A percentile compares a stretch with the other conserved stretches of the same genome.
Evolutionary conservation across 2,888 invertebrate species (phyloP).

Genomic region (Coelopa pilipes): DNA sequence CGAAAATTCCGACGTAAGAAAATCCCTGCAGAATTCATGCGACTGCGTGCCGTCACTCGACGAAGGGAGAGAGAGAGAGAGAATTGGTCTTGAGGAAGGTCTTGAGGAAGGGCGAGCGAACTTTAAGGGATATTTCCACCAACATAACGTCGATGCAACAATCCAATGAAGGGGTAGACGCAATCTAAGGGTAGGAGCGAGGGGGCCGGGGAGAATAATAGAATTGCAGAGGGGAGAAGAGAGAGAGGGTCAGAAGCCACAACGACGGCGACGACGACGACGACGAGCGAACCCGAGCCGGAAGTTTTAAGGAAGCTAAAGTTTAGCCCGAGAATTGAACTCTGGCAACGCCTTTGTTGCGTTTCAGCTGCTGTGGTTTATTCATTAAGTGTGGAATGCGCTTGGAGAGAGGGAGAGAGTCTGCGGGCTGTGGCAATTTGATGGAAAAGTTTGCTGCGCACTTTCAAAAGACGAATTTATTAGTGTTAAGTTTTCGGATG

Average conservation of each 20-base stretch:
- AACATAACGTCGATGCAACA: neutral
- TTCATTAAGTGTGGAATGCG: constrained; percentile 23
- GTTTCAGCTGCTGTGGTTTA: constrained; percentile 21
- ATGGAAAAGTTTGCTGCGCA: constrained; percentile 20
- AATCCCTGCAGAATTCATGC: neutral
- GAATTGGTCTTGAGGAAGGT: no score
- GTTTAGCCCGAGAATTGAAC: constrained; percentile 30
- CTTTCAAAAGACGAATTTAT: constrained; percentile 31
- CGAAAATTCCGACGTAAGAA: neutral
- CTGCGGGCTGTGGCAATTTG: constrained; percentile 1
- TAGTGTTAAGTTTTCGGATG: constrained; percentile 22
- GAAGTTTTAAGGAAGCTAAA: constrained; percentile 30
- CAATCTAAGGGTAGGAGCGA: neutral
- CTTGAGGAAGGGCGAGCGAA: neutral
- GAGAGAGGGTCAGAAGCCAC: neutral
- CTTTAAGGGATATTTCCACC: neutral
- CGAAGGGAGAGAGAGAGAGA: no score
- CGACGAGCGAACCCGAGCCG: constrained; percentile 10
- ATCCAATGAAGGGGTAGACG: neutral
- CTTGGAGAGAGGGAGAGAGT: neutral
- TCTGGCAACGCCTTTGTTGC: constrained; percentile 22
- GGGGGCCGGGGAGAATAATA: no score
- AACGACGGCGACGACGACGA: no score
- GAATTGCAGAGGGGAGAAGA: neutral
- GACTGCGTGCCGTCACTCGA: neutral